phyloP scores from a whole-genome alignment of 2,888 invertebrate species.

The Pterostichus madidus region DNA sequence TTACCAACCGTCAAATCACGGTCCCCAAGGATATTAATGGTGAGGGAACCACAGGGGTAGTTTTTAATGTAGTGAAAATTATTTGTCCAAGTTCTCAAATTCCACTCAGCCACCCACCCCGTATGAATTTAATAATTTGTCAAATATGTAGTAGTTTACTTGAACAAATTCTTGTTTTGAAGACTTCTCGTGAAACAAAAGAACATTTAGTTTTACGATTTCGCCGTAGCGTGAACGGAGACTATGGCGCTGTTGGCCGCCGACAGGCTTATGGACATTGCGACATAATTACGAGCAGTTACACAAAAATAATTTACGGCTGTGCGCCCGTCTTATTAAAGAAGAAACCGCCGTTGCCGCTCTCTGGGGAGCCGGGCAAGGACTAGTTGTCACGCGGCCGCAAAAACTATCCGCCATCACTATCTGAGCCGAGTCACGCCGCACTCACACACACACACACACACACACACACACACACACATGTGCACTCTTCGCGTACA shows the following conservation, averaged over 20 bases:
- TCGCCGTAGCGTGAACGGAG: slow-evolving; percentile 1
- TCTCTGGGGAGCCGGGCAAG: slow-evolving; percentile 9
- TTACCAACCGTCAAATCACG: no score
- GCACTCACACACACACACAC: neutral
- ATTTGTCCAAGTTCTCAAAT: no score
- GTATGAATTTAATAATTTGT: no score
- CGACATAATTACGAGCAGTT: slow-evolving; percentile 63
- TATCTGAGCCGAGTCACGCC: slow-evolving; percentile 13
- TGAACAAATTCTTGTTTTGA: neutral
- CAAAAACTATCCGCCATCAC: slow-evolving; percentile 33
- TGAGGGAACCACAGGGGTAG: no score
- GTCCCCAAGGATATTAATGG: no score
- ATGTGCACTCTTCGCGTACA: neutral
- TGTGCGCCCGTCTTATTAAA: slow-evolving; percentile 57
- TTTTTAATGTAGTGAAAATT: no score
- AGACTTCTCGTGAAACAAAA: slow-evolving; percentile 52
- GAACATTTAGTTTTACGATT: slow-evolving; percentile 61
- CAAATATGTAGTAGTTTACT: neutral
- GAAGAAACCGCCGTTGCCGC: slow-evolving; percentile 19
- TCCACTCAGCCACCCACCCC: no score
- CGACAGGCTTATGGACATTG: slow-evolving; percentile 46
- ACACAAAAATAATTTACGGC: slow-evolving; percentile 59
- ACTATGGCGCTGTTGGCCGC: neutral
- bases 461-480: neutral
- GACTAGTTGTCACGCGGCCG: slow-evolving; percentile 39